Conservation (phyloP, 2,797 vertebrate species). For the Sebastes matsubarae region DNA sequence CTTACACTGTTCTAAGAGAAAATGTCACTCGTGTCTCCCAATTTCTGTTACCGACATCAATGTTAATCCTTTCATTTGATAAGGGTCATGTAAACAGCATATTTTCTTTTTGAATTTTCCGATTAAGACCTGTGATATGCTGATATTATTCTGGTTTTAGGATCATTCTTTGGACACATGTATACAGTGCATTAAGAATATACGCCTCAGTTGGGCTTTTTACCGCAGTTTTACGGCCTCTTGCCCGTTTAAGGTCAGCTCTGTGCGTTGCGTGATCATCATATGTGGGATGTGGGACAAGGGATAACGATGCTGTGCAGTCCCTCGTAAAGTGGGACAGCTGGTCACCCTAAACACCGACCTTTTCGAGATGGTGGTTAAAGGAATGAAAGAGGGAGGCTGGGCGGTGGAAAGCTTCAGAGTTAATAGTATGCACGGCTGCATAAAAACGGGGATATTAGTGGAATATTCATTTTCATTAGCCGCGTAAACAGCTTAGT, state of each 20-base stretch:
- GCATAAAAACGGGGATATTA: background rate
- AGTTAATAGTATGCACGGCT: too few species aligned
- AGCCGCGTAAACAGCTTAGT: background rate
- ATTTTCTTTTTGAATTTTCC: too few species aligned
- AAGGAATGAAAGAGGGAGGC: background rate
- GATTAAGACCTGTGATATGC: too few species aligned
- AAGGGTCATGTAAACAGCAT: background rate
- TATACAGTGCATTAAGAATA: too few species aligned
- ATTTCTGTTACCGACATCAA: background rate
- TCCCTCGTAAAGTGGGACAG: too few species aligned
- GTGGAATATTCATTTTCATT: background rate
- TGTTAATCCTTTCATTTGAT: background rate
- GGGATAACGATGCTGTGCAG: background rate
- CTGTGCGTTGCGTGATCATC: background rate
- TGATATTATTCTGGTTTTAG: too few species aligned
- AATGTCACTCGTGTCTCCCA: background rate
- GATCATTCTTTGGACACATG: too few species aligned
- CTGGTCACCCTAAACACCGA: background rate
- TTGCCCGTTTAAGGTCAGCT: background rate
- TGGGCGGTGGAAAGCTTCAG: too few species aligned
- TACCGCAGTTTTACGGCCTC: background rate
- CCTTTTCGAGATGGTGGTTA: background rate
- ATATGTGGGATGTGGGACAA: too few species aligned
- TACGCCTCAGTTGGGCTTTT: background rate
- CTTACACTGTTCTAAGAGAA: background rate